These are phyloP conservation scores for Philereme vetulata DNA, from an alignment of 2,888 invertebrate genomes.

Conservation along the genomic window DNA sequence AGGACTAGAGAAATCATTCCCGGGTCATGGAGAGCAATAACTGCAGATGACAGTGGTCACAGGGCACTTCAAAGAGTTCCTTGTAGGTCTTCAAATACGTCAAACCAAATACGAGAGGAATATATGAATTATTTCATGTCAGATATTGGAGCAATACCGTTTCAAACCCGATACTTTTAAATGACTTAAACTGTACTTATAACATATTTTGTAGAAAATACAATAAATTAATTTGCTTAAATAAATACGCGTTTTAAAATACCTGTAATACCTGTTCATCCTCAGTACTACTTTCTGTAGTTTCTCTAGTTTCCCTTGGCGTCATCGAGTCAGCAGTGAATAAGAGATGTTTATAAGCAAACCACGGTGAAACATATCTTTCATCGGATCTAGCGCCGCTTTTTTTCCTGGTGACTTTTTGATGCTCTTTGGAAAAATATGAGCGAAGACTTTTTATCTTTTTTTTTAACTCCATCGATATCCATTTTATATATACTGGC, in stretches of 20 bases:
- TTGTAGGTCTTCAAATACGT: slow-evolving; percentile 26
- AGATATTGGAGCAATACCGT: slow-evolving; percentile 29
- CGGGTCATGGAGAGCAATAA: slow-evolving; percentile 21
- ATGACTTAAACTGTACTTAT: slow-evolving; percentile 5
- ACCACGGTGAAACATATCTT: slow-evolving; percentile 21
- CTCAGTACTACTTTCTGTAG: slow-evolving; percentile 29
- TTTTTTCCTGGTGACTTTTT: too few species aligned
- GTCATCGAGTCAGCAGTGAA: slow-evolving; percentile 20
- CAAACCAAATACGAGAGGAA: slow-evolving; percentile 28
- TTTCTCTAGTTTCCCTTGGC: slow-evolving; percentile 29
- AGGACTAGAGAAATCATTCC: slow-evolving; percentile 33
- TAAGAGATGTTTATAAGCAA: slow-evolving; percentile 20
- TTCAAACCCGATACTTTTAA: slow-evolving; percentile 20
- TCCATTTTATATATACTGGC: too few species aligned
- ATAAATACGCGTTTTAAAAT: slow-evolving; percentile 18
- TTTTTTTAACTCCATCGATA: too few species aligned
- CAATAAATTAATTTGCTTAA: slow-evolving; percentile 18
- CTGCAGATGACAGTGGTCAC: slow-evolving; percentile 26
- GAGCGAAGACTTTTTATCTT: too few species aligned
- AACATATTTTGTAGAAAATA: slow-evolving; percentile 15
- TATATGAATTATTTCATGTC: slow-evolving; percentile 31
- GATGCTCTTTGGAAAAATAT: too few species aligned
- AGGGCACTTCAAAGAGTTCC: slow-evolving; percentile 28
- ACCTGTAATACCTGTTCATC: slow-evolving; percentile 31
- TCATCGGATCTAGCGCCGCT: too few species aligned